phyloP scores from a whole-genome alignment of 2,888 invertebrate species.

The Rotaria magnacalcarata region DNA sequence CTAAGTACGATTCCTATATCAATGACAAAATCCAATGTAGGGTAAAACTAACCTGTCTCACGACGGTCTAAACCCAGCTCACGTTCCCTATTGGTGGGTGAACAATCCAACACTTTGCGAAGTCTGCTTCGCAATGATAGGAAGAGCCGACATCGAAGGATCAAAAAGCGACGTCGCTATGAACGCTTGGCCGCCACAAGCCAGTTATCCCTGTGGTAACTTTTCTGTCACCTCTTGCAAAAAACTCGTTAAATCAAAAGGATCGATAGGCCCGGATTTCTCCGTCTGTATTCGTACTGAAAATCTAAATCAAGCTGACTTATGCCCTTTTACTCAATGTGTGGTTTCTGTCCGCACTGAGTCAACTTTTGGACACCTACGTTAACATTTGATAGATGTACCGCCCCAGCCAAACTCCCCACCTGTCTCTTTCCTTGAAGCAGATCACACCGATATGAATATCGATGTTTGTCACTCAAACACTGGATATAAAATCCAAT shows the following conservation, averaged over 20 bases:
- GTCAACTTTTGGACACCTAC: slow-evolving; percentile 65
- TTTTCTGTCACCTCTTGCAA: slow-evolving; percentile 70
- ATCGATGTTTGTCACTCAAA: slow-evolving; percentile 53
- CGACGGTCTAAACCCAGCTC: slow-evolving; percentile 49
- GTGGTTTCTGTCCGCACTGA: slow-evolving; percentile 70
- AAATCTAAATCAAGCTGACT: slow-evolving; percentile 68
- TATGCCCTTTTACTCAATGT: slow-evolving; percentile 70
- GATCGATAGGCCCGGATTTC: slow-evolving; percentile 69
- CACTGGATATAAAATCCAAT: slow-evolving; percentile 54
- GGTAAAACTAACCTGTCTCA: slow-evolving; percentile 31
- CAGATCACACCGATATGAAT: slow-evolving; percentile 60
- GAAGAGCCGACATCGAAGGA: slow-evolving; percentile 72
- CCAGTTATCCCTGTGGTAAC: slow-evolving; percentile 71
- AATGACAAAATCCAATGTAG: slow-evolving; percentile 48
- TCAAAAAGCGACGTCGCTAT: slow-evolving; percentile 70
- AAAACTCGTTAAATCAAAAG: slow-evolving; percentile 63
- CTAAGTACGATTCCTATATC: slow-evolving; percentile 51
- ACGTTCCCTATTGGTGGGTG: slow-evolving; percentile 68
- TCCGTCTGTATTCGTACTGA: slow-evolving; percentile 67
- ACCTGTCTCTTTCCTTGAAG: slow-evolving; percentile 65
- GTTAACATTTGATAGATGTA: slow-evolving; percentile 69
- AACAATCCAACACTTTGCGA: slow-evolving; percentile 71
- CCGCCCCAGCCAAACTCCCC: slow-evolving; percentile 69
- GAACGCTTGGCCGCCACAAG: slow-evolving; percentile 67
- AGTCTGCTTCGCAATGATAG: slow-evolving; percentile 72